Percentiles rank a stretch among this genome's conserved stretches.
phyloP scores from a whole-genome alignment of 2,888 invertebrate species.

The Fissipunctia ypsillon region DNA sequence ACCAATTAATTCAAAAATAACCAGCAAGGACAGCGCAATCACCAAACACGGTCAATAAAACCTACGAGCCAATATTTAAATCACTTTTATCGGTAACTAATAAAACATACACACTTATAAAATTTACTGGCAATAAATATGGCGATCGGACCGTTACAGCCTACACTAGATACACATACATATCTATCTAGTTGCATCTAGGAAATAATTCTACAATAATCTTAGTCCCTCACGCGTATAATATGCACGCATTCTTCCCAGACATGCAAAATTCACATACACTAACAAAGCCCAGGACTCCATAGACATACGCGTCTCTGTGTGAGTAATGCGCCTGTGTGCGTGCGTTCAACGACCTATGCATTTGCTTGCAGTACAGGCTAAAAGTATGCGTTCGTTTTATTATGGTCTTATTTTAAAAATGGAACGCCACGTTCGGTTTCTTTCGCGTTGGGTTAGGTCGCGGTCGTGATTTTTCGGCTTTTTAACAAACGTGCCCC shows the following conservation, averaged over 20 bases:
- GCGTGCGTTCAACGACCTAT: conserved; percentile 88
- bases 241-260: conserved; percentile 89
- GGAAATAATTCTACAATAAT: conserved; percentile 90
- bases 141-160: conserved; percentile 81
- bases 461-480: conserved; percentile 78
- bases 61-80: conserved; percentile 76
- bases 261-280: conserved; percentile 89
- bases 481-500: conserved; percentile 57
- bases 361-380: conserved; percentile 90
- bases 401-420: conserved; percentile 90
- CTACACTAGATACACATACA: conserved; percentile 67
- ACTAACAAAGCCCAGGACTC: conserved; percentile 77
- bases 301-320: conserved; percentile 69
- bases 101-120: conserved; percentile 83
- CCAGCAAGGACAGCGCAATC: conserved; percentile 62
- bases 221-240: conserved; percentile 85
- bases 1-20: conserved; percentile 49
- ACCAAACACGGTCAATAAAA: conserved; percentile 63
- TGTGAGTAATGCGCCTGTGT: conserved; percentile 75
- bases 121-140: conserved; percentile 87
- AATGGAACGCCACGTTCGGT: conserved; percentile 86
- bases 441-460: conserved; percentile 88
- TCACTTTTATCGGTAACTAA: conserved; percentile 82
- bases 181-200: conserved; percentile 81
- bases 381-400: conserved; percentile 90